Base-by-base conservation (phyloP, 92 coral and sea anemone species). In the Zoanthus sansibaricus region DNA sequence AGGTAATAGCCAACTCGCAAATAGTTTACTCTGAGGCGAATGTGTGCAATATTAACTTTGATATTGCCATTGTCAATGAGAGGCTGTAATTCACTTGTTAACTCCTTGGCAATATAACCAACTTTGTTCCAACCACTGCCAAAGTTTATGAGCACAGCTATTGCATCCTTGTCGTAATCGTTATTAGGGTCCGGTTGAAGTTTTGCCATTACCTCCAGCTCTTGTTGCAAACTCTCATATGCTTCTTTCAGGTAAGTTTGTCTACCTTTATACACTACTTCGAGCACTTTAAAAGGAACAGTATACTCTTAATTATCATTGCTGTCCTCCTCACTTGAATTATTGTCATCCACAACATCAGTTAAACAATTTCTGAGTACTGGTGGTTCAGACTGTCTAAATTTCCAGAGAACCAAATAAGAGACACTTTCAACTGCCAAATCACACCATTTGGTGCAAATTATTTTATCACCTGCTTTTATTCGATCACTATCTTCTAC, bases 401-500 rank as follows among this genome's bases (percentile, higher is more conserved):
- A 88, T 44, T 88, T 61, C 91, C 87, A 88, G 47, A 61, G 7
- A 16, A 88, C 91, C 87, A 82, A 52, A 70, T 72, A 88, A 3
- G 18, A 47, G 4, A 33, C 17, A 15, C 59, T 70, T 17, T 67
- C 83, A 82, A 88, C 73, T 18, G 72, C 45, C 25, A 88, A 42
- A 15, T 82, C 7, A 66, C 87, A 88, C 64, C 74, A 75, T 55
- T 88, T 82, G 3, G 87, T 55, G 52, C 87, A 82, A 13, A 30
- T n/a, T 7, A 88, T 82, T 54, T 8, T 75, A 48, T 16, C 30
- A 0, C 78, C 78, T 12, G 9, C 31, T 2, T 46, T 20, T 25
- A 75, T 8, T 11, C 61, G 21, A 18, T 44, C 78, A 16, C 55
- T 46, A 54, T 75, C 78, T 25, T 75, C 61, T 8, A 61, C 18